phyloP scores from a whole-genome alignment of 2,888 invertebrate species.

The Drosophila subsilvestris region DNA sequence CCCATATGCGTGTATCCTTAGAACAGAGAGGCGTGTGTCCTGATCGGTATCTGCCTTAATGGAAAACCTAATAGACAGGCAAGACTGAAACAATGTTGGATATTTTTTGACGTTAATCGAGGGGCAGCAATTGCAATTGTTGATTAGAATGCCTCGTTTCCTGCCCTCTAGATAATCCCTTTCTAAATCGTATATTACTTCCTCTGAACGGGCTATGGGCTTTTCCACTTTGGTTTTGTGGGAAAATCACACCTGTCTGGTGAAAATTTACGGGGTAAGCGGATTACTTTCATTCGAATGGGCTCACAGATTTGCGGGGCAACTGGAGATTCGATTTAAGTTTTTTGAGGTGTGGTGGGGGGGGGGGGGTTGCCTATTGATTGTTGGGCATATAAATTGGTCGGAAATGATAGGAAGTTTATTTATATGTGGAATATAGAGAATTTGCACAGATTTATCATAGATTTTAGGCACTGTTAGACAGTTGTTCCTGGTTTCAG shows the following conservation, averaged over 20 bases:
- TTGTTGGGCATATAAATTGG: slow-evolving; percentile 18
- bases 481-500: no score
- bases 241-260: slow-evolving; percentile 36
- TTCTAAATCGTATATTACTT: slow-evolving; percentile 27
- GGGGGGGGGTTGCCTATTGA: neutral
- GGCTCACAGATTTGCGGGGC: neutral
- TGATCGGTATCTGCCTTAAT: slow-evolving; percentile 70
- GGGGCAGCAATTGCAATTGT: slow-evolving; percentile 35
- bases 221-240: slow-evolving; percentile 24
- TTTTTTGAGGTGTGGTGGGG: no score
- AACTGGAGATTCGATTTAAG: neutral
- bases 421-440: neutral
- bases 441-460: neutral
- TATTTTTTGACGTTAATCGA: slow-evolving; percentile 23
- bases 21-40: slow-evolving; percentile 43
- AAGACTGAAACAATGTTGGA: slow-evolving; percentile 37
- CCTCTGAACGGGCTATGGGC: slow-evolving; percentile 11
- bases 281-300: slow-evolving; percentile 14
- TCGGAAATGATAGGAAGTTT: neutral
- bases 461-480: no score
- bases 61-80: slow-evolving; percentile 72
- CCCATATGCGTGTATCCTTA: slow-evolving; percentile 23
- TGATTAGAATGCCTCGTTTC: slow-evolving; percentile 5
- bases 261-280: slow-evolving; percentile 21
- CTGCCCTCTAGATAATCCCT: slow-evolving; percentile 14